Percentiles rank a stretch among this genome's conserved stretches.
These are phyloP conservation scores for Megalopta genalis DNA, from an alignment of 1,140 invertebrate genomes.

Conservation along the genomic window DNA sequence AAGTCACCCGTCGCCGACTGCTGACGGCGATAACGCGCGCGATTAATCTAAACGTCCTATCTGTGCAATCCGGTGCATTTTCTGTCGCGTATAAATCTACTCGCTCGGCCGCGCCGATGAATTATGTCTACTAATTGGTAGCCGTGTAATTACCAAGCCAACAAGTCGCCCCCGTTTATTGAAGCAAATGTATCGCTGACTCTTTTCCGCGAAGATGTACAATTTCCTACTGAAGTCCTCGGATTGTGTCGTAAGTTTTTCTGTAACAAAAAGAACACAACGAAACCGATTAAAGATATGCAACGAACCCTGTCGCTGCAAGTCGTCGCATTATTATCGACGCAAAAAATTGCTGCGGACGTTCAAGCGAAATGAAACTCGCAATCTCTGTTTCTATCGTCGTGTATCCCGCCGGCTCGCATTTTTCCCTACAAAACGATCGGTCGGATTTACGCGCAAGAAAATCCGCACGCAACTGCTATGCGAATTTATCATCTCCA, in stretches of 20 bases:
- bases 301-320: no score
- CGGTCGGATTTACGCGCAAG: no score
- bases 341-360: no score
- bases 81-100: constrained; percentile 34
- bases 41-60: constrained; percentile 43
- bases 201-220: constrained; percentile 81
- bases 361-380: no score
- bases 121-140: constrained; percentile 55
- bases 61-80: constrained; percentile 28
- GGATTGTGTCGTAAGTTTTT: constrained; percentile 81
- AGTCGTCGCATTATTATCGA: no score
- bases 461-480: no score
- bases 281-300: neutral
- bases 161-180: constrained; percentile 81
- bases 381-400: no score
- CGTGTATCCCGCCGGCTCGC: no score
- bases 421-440: no score
- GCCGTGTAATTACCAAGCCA: constrained; percentile 78
- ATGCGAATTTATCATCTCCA: no score
- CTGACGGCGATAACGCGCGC: neutral
- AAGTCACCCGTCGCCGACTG: neutral
- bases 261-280: constrained; percentile 74
- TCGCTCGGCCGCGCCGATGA: constrained; percentile 29
- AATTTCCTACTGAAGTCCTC: constrained; percentile 79
- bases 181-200: constrained; percentile 81